phyloP scores from a whole-genome alignment of 2,113 vertebrate species.

The Chunga burmeisteri region DNA sequence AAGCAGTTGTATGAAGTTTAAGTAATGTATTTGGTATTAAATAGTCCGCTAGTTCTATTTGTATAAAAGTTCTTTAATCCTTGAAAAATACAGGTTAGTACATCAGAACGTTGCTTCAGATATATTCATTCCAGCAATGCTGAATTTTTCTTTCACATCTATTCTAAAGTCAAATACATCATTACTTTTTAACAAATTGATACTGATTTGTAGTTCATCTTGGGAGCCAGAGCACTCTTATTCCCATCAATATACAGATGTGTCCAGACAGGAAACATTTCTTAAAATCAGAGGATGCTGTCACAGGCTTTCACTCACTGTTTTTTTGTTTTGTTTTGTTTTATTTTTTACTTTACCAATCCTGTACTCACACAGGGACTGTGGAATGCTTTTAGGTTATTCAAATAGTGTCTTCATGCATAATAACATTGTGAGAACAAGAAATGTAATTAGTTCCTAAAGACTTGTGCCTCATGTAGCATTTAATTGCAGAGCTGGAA shows the following conservation, averaged over 20 bases:
- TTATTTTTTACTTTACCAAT: not conserved
- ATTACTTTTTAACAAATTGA: not conserved
- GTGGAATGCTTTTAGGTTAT: not conserved
- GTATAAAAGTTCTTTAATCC: not conserved
- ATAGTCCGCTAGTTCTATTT: not conserved
- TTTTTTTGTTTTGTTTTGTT: too few species aligned
- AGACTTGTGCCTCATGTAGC: not conserved
- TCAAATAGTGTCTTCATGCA: not conserved
- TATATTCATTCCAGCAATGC: not conserved
- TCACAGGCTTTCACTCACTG: not conserved
- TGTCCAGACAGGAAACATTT: not conserved
- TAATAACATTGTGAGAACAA: not conserved
- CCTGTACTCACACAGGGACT: not conserved
- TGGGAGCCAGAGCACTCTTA: not conserved
- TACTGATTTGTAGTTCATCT: not conserved
- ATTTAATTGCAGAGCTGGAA: not conserved
- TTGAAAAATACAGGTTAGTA: not conserved
- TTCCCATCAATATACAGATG: not conserved
- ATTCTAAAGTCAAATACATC: not conserved
- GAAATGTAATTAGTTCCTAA: not conserved
- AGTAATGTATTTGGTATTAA: not conserved
- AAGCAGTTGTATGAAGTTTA: not conserved
- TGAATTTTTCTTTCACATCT: not conserved
- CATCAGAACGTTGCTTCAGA: not conserved
- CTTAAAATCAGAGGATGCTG: not conserved